Percentiles rank a stretch among this genome's conserved stretches.
Evolutionary conservation across 2,888 invertebrate genomes (phyloP).

Genomic region (Drosophila nigritarsus): DNA sequence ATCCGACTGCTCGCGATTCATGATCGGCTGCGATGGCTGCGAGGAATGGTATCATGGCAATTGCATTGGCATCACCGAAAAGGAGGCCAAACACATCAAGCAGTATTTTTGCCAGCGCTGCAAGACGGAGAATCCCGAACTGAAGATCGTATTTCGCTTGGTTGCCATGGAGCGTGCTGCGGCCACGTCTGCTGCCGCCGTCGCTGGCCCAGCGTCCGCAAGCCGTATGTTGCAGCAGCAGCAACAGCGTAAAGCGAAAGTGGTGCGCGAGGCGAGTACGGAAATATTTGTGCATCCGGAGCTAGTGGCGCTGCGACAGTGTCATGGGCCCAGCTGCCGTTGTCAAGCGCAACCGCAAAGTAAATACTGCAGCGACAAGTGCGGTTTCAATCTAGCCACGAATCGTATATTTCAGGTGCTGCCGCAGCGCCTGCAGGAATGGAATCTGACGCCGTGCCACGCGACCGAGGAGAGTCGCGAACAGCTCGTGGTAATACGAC

Average conservation of each 20-base stretch:
- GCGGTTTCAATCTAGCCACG: slow-evolving; percentile 95
- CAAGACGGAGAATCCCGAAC: slow-evolving; percentile 91
- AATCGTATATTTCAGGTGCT: slow-evolving; percentile 91
- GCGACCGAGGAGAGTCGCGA: slow-evolving; percentile 93
- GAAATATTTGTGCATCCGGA: slow-evolving; percentile 85
- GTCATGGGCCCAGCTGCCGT: slow-evolving; percentile 95
- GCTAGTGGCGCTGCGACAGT: slow-evolving; percentile 90
- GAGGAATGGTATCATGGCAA: slow-evolving; percentile 99
- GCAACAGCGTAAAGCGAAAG: slow-evolving; percentile 75
- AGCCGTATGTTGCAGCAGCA: slow-evolving; percentile 13
- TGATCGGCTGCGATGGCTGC: slow-evolving; percentile 99
- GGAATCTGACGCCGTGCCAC: slow-evolving; percentile 93
- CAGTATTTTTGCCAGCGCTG: slow-evolving; percentile 96
- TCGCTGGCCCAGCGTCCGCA: slow-evolving; percentile 12
- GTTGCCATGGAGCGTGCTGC: slow-evolving; percentile 79
- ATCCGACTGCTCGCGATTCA: slow-evolving; percentile 96
- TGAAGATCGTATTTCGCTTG: slow-evolving; percentile 87
- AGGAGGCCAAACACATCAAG: slow-evolving; percentile 96
- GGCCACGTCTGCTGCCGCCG: slow-evolving; percentile 31
- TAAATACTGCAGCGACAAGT: slow-evolving; percentile 97
- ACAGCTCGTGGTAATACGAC: slow-evolving; percentile 90
- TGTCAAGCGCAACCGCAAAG: slow-evolving; percentile 91
- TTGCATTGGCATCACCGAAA: slow-evolving; percentile 97
- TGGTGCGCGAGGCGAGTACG: slow-evolving; percentile 80
- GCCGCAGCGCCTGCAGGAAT: slow-evolving; percentile 96